Evolutionary conservation across 2,113 vertebrate genomes (phyloP).

Genomic region (Boulengerochromis microlepis): DNA sequence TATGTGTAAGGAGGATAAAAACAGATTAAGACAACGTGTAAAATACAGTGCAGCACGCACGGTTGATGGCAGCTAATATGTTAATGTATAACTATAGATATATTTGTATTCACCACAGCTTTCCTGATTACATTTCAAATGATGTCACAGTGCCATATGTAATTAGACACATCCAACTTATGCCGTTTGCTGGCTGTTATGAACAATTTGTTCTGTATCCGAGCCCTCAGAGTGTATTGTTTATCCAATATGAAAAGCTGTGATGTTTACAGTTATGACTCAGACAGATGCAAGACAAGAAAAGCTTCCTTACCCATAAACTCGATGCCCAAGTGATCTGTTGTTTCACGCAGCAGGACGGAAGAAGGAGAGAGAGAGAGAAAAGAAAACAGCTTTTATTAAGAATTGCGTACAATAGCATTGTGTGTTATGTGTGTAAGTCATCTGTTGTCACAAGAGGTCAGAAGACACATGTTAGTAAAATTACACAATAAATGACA

Average conservation of each 20-base stretch:
- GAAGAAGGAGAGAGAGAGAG: not conserved
- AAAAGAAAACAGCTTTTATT: not conserved
- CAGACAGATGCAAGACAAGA: not conserved
- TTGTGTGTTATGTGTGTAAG: not conserved
- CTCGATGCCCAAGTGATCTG: conserved; percentile 72
- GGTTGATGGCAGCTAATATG: not conserved
- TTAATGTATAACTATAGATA: not conserved
- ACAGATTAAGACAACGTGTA: not conserved
- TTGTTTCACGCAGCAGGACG: not conserved
- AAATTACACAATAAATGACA: not conserved
- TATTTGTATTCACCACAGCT: not conserved
- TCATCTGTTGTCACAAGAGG: not conserved
- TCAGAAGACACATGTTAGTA: not conserved
- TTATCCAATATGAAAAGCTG: not conserved
- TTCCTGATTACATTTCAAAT: not conserved
- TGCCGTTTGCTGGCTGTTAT: not conserved
- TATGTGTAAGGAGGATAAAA: not conserved
- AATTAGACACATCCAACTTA: not conserved
- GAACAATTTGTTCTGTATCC: not conserved
- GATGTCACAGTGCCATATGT: not conserved
- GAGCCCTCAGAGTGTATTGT: not conserved
- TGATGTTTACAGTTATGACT: not conserved
- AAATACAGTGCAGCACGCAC: not conserved
- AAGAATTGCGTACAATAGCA: not conserved
- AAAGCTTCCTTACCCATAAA: conserved; percentile 68